Conservation (phyloP, 2,888 invertebrate species). For the Meteorus colon region DNA sequence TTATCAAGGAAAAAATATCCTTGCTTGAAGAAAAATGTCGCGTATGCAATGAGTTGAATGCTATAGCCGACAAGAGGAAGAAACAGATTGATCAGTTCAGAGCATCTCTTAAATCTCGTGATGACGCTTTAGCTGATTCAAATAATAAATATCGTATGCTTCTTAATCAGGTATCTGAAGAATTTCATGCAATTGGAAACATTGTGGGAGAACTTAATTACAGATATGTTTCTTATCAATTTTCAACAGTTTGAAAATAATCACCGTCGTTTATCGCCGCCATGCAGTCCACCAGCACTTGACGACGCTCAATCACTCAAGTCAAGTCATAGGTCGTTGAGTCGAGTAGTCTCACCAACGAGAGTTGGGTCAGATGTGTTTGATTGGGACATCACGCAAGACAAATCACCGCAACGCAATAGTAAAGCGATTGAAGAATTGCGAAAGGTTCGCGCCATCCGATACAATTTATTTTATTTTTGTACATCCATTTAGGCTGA, state of each 20-base stretch:
- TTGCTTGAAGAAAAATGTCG: slow-evolving; percentile 65
- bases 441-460: slow-evolving; percentile 57
- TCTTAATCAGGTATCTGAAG: slow-evolving; percentile 63
- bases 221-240: neutral
- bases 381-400: slow-evolving; percentile 57
- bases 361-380: slow-evolving; percentile 56
- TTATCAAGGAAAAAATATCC: slow-evolving; percentile 63
- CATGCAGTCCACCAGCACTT: slow-evolving; percentile 61
- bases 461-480: neutral
- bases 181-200: neutral
- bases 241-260: slow-evolving; percentile 65
- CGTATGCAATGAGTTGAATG: slow-evolving; percentile 63
- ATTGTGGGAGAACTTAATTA: neutral
- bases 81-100: slow-evolving; percentile 73
- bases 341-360: slow-evolving; percentile 52
- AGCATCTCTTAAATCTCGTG: slow-evolving; percentile 70
- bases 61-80: slow-evolving; percentile 72
- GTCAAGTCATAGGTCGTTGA: slow-evolving; percentile 55
- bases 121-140: slow-evolving; percentile 73
- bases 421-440: slow-evolving; percentile 54
- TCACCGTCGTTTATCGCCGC: slow-evolving; percentile 63
- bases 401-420: slow-evolving; percentile 39
- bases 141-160: slow-evolving; percentile 71
- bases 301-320: slow-evolving; percentile 56
- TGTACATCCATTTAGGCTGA: neutral